A percentile compares a stretch with the other conserved stretches of the same genome.
Conservation (phyloP, 2,797 vertebrate species). For the Calcarius lapponicus region DNA sequence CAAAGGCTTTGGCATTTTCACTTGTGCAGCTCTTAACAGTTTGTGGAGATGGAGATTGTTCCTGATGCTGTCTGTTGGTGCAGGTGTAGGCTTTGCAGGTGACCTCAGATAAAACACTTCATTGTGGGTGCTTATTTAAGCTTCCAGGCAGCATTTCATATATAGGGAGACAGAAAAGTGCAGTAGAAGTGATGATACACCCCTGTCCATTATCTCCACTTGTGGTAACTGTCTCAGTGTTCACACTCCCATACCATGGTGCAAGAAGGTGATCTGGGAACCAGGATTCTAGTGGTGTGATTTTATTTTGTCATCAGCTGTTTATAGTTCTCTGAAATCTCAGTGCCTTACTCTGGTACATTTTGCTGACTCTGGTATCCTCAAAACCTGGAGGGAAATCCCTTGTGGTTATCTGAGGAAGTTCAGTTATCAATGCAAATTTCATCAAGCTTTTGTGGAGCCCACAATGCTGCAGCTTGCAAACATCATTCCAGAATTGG, state of each 20-base stretch:
- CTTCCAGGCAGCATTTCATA: background rate
- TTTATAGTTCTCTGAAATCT: background rate
- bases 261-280: background rate
- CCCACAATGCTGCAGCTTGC: fast-evolving
- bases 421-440: background rate
- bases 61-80: background rate
- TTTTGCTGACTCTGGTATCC: background rate
- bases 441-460: background rate
- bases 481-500: fast-evolving
- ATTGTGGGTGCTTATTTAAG: background rate
- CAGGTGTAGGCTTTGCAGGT: background rate
- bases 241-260: fast-evolving
- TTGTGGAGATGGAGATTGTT: background rate
- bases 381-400: background rate
- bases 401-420: background rate
- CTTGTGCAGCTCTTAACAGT: background rate
- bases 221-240: no score
- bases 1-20: background rate
- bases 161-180: background rate
- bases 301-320: background rate
- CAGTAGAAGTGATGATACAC: background rate
- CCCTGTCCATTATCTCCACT: fast-evolving
- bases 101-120: background rate
- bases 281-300: no score
- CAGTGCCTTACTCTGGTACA: background rate